Base-by-base conservation (phyloP, 2,888 invertebrate genomes). In the Clanis bilineata region DNA sequence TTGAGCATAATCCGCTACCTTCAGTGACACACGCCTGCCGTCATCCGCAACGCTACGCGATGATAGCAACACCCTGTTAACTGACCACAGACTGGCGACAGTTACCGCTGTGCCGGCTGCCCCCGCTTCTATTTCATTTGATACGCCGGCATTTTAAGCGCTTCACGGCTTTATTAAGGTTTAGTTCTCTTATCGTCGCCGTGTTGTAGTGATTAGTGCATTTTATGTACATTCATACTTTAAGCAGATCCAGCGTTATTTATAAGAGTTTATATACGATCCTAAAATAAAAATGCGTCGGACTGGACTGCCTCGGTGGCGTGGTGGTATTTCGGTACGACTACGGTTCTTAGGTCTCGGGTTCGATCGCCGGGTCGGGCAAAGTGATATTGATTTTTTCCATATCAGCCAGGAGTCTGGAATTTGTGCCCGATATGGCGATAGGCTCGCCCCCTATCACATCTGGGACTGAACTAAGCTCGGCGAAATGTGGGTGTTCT, bases 31-130 rank as follows among this genome's bases (percentile, higher is more conserved):
- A 6, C 23, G 58, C 66, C 72, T 65, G 59, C n/a, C 36, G 28
- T 58, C 62, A 62, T 51, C 36, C 68, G 70, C 69, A 68, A 73
- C 71, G 72, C 69, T 68, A 64, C 64, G 58, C 66, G 67, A 68
- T 69, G 72, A 76, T 77, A 74, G 73, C 68, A 70, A 71, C 70
- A 69, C 70, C 68, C 73, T 69, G 75, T 75, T 76, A 78, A 79
- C 77, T 80, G 79, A 74, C 80, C 77, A 79, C 73, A 66, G 71
- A 77, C 76, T 75, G 73, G 62, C 66, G 72, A 69, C 71, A 73
- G 76, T 76, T 70, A 76, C 73, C 75, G 72, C 63, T 62, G 58
- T 62, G 68, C 62, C 67, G 65, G 64, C 65, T 70, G 64, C 63
- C 57, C 61, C 25, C 43, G 60, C 59, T 51, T 60, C 66, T 68